These are phyloP conservation scores for Psophia crepitans DNA, from an alignment of 2,113 vertebrate genomes.

Conservation along the genomic window DNA sequence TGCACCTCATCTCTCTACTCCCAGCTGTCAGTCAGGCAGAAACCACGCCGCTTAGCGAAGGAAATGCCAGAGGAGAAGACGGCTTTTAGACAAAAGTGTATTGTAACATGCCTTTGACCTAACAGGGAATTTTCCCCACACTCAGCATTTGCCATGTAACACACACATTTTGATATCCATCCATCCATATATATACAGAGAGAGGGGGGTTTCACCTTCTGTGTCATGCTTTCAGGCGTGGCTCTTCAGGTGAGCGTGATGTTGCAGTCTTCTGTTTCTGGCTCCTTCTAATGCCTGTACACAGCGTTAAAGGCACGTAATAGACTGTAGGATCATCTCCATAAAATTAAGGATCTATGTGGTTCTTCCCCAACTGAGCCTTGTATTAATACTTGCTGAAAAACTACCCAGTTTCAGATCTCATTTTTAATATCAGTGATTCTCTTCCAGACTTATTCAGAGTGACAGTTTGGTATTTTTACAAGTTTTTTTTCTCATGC, in stretches of 20 bases:
- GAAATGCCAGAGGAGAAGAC: background rate
- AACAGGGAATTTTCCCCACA: background rate
- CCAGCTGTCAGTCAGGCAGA: background rate
- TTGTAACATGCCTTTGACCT: background rate
- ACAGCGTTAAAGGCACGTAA: background rate
- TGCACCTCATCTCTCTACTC: background rate
- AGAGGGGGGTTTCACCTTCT: background rate
- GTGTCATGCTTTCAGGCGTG: background rate
- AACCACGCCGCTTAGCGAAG: background rate
- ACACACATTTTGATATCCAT: background rate
- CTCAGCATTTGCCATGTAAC: background rate
- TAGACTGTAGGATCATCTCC: background rate
- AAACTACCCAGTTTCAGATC: background rate
- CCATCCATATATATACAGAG: accelerated
- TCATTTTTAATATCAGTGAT: background rate
- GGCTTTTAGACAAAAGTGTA: background rate
- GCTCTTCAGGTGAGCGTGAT: background rate
- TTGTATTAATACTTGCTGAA: background rate
- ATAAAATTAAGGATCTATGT: background rate
- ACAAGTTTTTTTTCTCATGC: background rate
- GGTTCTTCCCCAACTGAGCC: background rate
- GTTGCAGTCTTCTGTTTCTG: background rate
- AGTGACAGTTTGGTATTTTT: background rate
- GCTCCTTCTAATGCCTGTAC: background rate
- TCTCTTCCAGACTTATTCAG: background rate